Evolutionary conservation across 2,797 vertebrate species (phyloP).

Genomic region (Hypotaenidia okinawae): DNA sequence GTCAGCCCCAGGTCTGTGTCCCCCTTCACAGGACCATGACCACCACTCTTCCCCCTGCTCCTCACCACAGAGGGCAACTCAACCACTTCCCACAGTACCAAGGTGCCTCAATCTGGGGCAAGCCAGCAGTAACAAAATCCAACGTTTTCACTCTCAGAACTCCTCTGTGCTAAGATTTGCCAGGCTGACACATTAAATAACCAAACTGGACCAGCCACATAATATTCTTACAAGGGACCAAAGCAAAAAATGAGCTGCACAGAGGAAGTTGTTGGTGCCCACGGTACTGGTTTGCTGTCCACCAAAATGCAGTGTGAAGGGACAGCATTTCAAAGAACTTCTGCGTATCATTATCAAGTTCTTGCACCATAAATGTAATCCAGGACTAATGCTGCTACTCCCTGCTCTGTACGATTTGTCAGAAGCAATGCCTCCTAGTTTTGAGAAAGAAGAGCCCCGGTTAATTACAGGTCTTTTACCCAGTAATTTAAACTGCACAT

Average conservation of each 20-base stretch:
- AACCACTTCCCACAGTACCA: not conserved
- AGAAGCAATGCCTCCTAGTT: not conserved
- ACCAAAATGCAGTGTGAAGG: fast-evolving
- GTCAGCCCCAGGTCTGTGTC: not conserved
- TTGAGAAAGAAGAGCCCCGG: conserved; percentile 1
- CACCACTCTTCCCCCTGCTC: not conserved
- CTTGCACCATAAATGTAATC: not conserved
- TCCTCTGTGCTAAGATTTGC: not conserved
- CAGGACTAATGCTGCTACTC: not conserved
- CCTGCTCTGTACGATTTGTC: not conserved
- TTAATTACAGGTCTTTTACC: conserved; percentile 10
- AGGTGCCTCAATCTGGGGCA: not conserved
- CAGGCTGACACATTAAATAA: not conserved
- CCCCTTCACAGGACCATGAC: fast-evolving
- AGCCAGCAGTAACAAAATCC: not conserved
- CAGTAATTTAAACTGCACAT: not conserved
- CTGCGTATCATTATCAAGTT: not conserved
- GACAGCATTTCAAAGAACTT: not conserved
- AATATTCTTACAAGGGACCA: not conserved
- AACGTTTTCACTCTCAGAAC: not conserved
- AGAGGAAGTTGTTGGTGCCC: not conserved
- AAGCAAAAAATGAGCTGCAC: fast-evolving
- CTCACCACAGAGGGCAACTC: not conserved
- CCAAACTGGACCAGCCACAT: fast-evolving
- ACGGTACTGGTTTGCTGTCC: not conserved